These are phyloP conservation scores for Entomobrya multifasciata DNA, from an alignment of 2,888 invertebrate species.

Conservation along the genomic window DNA sequence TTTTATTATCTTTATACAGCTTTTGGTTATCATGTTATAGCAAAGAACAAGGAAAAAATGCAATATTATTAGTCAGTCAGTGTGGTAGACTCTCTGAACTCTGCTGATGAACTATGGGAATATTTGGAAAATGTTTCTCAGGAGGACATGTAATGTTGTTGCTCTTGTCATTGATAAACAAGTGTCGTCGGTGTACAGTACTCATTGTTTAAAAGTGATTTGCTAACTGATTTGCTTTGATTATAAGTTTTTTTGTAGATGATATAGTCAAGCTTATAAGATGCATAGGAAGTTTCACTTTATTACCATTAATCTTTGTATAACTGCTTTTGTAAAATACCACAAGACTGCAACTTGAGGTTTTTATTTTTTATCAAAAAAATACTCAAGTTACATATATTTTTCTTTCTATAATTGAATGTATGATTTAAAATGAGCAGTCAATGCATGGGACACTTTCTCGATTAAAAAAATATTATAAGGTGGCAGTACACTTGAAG, in stretches of 20 bases:
- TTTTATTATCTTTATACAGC: slow-evolving; percentile 15
- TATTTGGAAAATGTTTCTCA: slow-evolving; percentile 38
- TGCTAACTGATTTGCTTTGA: background rate
- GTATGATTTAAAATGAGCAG: slow-evolving; percentile 5
- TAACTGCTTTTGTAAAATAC: slow-evolving; percentile 11
- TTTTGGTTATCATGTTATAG: background rate
- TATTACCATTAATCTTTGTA: slow-evolving; percentile 29
- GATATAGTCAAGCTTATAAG: background rate
- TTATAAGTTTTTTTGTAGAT: background rate
- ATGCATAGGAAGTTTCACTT: slow-evolving; percentile 49
- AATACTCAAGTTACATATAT: slow-evolving; percentile 4
- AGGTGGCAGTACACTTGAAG: background rate
- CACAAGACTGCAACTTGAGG: background rate
- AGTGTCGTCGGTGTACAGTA: slow-evolving; percentile 5
- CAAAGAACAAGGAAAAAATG: background rate
- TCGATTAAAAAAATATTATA: slow-evolving; percentile 19
- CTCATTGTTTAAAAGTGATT: background rate
- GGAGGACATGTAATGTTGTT: slow-evolving; percentile 51
- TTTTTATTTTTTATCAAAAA: slow-evolving; percentile 8
- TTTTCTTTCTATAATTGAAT: slow-evolving; percentile 1
- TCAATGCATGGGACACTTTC: slow-evolving; percentile 23
- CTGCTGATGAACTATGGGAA: slow-evolving; percentile 25
- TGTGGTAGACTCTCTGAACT: background rate
- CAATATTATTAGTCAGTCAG: background rate
- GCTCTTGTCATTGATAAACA: slow-evolving; percentile 38